Percentiles rank a stretch among this genome's conserved stretches.
These are phyloP conservation scores for Alfaro cultratus DNA, from an alignment of 2,797 vertebrate genomes.

Conservation along the genomic window DNA sequence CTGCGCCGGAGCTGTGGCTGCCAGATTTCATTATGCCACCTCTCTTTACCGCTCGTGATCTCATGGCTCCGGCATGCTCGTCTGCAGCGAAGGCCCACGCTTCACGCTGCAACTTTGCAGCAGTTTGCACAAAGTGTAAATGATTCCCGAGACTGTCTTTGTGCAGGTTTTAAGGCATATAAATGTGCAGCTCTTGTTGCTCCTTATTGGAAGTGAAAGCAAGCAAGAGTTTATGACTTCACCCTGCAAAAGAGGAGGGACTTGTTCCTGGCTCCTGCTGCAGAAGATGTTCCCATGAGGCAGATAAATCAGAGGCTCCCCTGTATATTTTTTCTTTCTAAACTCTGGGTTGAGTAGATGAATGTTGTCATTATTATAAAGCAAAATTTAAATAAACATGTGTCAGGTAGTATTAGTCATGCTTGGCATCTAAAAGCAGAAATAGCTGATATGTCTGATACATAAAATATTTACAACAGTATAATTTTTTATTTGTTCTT, in stretches of 20 bases:
- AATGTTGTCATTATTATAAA: constrained; percentile 1
- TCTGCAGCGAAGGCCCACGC: constrained; percentile 67
- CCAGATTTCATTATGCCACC: constrained; percentile 86
- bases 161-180: constrained; percentile 25
- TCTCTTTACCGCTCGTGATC: constrained; percentile 82
- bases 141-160: constrained; percentile 34
- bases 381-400: background rate
- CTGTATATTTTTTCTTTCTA: background rate
- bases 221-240: constrained; percentile 13
- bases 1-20: constrained; percentile 67
- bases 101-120: constrained; percentile 38
- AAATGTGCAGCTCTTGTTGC: constrained; percentile 12
- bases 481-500: background rate
- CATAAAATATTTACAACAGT: background rate
- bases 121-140: constrained; percentile 32
- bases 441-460: background rate
- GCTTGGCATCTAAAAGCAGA: background rate
- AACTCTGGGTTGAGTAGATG: background rate
- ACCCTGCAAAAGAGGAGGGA: constrained; percentile 1
- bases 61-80: constrained; percentile 84
- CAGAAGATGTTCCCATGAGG: constrained; percentile 14
- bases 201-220: constrained; percentile 18
- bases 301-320: background rate
- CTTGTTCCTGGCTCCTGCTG: constrained; percentile 1
- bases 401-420: constrained; percentile 1